Evolutionary conservation across 2,888 invertebrate species (phyloP).

Genomic region (Lagria hirta): DNA sequence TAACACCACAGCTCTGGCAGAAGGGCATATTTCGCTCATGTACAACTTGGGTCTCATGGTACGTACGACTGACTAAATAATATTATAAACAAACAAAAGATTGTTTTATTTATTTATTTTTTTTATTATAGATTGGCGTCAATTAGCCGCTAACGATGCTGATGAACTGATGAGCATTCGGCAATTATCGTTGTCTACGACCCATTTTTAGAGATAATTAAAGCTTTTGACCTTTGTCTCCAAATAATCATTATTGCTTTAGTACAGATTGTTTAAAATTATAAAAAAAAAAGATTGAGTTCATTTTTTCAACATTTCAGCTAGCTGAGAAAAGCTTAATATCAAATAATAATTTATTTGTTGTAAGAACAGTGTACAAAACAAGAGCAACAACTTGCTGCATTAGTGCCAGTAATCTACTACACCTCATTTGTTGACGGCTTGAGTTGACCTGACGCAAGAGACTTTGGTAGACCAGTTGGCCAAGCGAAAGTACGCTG

Average conservation of each 20-base stretch:
- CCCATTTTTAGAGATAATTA: constrained; percentile 11
- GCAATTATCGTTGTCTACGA: constrained; percentile 18
- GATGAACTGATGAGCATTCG: constrained; percentile 8
- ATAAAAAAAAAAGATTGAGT: no score
- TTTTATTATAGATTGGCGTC: constrained; percentile 5
- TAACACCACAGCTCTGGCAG: constrained; percentile 14
- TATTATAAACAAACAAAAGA: constrained; percentile 2
- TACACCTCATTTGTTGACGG: no score
- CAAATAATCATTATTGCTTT: constrained; percentile 2
- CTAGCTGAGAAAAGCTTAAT: no score
- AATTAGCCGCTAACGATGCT: constrained; percentile 3
- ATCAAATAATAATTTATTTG: no score
- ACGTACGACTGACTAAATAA: constrained; percentile 1
- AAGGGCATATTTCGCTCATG: constrained; percentile 19
- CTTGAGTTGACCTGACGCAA: no score
- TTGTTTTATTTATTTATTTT: not conserved
- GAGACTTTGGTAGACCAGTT: no score
- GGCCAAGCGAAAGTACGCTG: no score
- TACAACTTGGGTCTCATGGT: constrained; percentile 21
- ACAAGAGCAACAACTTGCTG: no score
- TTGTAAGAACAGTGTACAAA: no score
- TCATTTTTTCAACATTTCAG: no score
- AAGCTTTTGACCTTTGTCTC: constrained; percentile 9
- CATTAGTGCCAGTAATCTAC: no score
- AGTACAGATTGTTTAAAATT: no score